Evolutionary conservation across 2,888 invertebrate genomes (phyloP), one percentile per base, ranked within the genome.

Genomic region (Dusona sp.): DNA sequence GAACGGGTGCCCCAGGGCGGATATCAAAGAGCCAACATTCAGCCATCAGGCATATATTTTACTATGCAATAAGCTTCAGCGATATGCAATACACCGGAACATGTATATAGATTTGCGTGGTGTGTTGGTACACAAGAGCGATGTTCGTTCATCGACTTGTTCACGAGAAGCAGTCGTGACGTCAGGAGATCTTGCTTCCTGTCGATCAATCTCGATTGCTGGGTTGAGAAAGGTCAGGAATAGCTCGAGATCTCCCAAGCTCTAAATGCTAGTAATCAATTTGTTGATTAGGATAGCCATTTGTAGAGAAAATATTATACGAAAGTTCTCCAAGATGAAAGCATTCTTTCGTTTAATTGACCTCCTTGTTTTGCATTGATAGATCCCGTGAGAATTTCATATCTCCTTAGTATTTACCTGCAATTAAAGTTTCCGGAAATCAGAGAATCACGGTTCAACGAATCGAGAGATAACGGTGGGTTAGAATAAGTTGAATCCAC

Each of bases 21-120:
- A 64, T 29, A 45, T 42, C 65, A 68, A 70, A 73, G 65, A 68
- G 29, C 6, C 25, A 73, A 45, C 72, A 25, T 80, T 61, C 72
- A 54, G 48, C 45, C 45, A 61, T 19, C 57, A 45, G 72, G 72
- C 45, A 72, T 79, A 72, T 79, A 79, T 79, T 42, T 42, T 54
- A 54, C 51, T 19, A 79, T 64, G 72, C 61, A 72, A 61, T 42
- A 45, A 19, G 70, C 57, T 79, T 57, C 19, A 64, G 9, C 70
- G 70, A 80, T 80, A 48, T 72, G 79, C 64, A 80, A 80, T 72
- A 64, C 72, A 79, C 61, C 61, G 72, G 72, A 79, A 79, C 48
- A 45, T 72, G 57, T 11, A 22, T 3, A 25, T 9, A 11, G 33
- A 38, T 80, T 64, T 36, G 72, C 61, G 61, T 22, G 64, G 22